These are phyloP conservation scores for Bufo gargarizans DNA, from an alignment of 2,113 vertebrate genomes.

Conservation along the genomic window DNA sequence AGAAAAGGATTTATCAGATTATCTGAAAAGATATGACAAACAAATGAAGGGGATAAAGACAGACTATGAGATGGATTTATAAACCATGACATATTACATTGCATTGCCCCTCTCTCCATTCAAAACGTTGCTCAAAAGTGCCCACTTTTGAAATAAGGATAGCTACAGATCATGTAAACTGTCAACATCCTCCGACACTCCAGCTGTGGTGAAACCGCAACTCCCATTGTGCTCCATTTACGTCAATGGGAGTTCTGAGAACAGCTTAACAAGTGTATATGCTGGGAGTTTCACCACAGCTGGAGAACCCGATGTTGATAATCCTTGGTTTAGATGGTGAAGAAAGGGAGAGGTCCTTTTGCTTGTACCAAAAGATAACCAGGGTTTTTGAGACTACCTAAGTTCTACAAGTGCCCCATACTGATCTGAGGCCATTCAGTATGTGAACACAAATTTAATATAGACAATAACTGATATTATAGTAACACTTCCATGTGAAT, in stretches of 20 bases:
- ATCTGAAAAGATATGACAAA: slow-evolving; percentile 44
- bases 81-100: slow-evolving; percentile 5
- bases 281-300: no score
- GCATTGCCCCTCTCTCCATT: neutral
- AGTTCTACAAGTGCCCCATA: neutral
- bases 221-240: no score
- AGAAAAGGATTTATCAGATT: slow-evolving; percentile 59
- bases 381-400: neutral
- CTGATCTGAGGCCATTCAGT: neutral
- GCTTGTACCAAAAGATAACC: neutral
- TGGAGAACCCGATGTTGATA: no score
- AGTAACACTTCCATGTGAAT: neutral
- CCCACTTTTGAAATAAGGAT: neutral
- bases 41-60: slow-evolving; percentile 40
- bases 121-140: neutral
- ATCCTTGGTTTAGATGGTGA: neutral
- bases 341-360: neutral
- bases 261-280: no score
- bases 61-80: slow-evolving; percentile 19
- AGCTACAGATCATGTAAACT: no score
- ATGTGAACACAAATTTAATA: neutral
- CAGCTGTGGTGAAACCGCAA: no score
- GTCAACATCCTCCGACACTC: no score
- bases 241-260: no score
- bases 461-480: neutral